Base-by-base conservation (phyloP, 2,888 invertebrate genomes). In the Ceramica pisi region DNA sequence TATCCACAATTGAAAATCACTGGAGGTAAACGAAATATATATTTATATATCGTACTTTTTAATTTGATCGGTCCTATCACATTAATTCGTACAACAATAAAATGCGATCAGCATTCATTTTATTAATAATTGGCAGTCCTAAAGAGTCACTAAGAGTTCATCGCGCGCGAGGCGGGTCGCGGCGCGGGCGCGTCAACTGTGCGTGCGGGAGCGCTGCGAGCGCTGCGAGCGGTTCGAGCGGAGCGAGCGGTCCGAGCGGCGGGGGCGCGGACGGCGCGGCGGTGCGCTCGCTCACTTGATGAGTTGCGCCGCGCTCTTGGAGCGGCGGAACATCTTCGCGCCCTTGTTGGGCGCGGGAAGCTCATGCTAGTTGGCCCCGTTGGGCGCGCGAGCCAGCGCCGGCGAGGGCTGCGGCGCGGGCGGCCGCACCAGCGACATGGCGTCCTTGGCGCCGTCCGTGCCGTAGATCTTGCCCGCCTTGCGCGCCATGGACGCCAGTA, bases 401-500 rank as follows among this genome's bases (percentile, higher is more conserved):
- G 96, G 96, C 95, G 87, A 90, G 78, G 95, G 50, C 59, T 81
- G 76, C 31, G 86, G 90, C 79, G 93, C 96, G 92, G 95, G 87
- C 63, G 92, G 95, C 92, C 96, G 89, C 95, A 96, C 96, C 94
- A 96, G 96, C 95, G 87, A 78, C 78, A 78, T 90, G 81, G 95
- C 96, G 90, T 96, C 95, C 90, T 94, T 94, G 67, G 93, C 85
- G 59, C 94, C 94, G 88, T 95, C 95, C 3, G 99, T 99, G 87
- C 99, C 99, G 96, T 99, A 99, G 90, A 99, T 99, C 96, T 99
- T 99, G 86, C 99, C 99, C 50, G 99, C 99, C 95, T 99, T 99
- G 93, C 98, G 98, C 79, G 99, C 99, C 99, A 99, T 99, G 64
- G 98, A 98, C 67, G 99, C 98, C 75, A 99, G 97, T 88, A 99